A percentile compares a stretch with the other conserved stretches of the same genome.
phyloP scores from a whole-genome alignment of 2,797 vertebrate species.

The Myotis vivesi region DNA sequence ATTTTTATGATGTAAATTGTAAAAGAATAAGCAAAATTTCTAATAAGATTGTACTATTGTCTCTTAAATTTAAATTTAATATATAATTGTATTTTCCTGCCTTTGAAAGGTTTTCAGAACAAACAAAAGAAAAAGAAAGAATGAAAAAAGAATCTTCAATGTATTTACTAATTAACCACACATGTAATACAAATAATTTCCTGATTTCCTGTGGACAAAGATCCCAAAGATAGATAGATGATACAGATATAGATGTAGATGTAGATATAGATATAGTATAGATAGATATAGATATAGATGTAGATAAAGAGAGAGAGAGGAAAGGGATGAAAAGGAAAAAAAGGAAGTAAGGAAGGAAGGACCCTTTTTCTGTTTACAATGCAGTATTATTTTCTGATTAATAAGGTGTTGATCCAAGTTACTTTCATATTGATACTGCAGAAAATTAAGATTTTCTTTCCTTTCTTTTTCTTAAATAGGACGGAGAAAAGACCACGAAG shows the following conservation, averaged over 20 bases:
- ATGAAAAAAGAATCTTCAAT: not conserved
- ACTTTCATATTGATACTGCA: not conserved
- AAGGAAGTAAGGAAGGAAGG: no score
- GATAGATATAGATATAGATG: no score
- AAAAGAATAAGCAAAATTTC: not conserved
- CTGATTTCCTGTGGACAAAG: not conserved
- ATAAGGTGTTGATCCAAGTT: not conserved
- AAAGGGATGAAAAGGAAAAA: rapidly evolving
- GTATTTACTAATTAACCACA: not conserved
- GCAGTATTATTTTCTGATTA: not conserved
- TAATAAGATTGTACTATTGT: not conserved
- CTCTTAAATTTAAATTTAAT: not conserved
- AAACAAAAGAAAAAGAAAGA: not conserved
- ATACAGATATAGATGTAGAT: not conserved
- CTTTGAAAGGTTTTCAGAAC: not conserved
- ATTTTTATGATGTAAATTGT: not conserved
- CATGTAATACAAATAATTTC: not conserved
- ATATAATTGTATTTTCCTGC: not conserved
- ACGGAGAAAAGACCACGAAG: not conserved
- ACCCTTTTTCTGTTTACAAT: not conserved
- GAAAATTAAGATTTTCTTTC: not conserved
- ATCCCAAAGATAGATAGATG: not conserved
- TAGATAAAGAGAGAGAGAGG: not conserved
- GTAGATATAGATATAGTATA: no score
- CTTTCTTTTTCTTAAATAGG: not conserved